Conservation (phyloP, 2,888 invertebrate species). For the Napeogenes inachia region DNA sequence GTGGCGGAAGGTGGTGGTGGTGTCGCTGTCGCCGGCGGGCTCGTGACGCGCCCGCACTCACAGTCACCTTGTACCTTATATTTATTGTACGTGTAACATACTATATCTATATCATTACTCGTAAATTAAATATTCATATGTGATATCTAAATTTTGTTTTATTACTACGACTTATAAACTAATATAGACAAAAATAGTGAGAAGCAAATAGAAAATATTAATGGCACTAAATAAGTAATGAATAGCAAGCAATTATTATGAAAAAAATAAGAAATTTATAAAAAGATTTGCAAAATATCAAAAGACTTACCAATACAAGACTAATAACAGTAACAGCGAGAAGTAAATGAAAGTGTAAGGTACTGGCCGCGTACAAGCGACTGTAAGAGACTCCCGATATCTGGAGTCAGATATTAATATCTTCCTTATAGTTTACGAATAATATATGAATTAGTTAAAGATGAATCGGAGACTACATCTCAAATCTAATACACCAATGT, state of each 20-base stretch:
- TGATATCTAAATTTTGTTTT: slow-evolving; percentile 60
- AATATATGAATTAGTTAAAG: too few species aligned
- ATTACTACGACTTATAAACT: slow-evolving; percentile 31
- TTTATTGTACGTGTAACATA: slow-evolving; percentile 73
- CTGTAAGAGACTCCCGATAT: slow-evolving; percentile 18
- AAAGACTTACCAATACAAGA: slow-evolving; percentile 14
- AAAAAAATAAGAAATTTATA: too few species aligned
- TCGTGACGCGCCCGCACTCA: slow-evolving; percentile 73
- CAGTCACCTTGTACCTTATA: slow-evolving; percentile 72
- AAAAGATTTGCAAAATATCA: too few species aligned
- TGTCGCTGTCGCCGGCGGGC: slow-evolving; percentile 76
- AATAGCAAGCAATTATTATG: too few species aligned
- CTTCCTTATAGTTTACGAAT: too few species aligned
- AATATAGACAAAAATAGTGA: slow-evolving; percentile 3
- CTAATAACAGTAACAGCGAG: slow-evolving; percentile 5
- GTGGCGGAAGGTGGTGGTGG: slow-evolving; percentile 74
- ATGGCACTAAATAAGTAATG: too few species aligned
- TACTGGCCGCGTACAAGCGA: slow-evolving; percentile 11
- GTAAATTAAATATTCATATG: slow-evolving; percentile 75
- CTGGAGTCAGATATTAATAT: slow-evolving; percentile 7
- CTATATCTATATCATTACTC: slow-evolving; percentile 71
- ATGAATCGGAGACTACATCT: too few species aligned
- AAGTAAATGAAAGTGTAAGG: slow-evolving; percentile 9
- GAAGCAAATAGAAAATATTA: background rate
- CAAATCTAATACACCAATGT: too few species aligned